A percentile compares a stretch with the other conserved stretches of the same genome.
Conservation (phyloP, 2,888 invertebrate genomes). For the Camptogramma bilineatum region DNA sequence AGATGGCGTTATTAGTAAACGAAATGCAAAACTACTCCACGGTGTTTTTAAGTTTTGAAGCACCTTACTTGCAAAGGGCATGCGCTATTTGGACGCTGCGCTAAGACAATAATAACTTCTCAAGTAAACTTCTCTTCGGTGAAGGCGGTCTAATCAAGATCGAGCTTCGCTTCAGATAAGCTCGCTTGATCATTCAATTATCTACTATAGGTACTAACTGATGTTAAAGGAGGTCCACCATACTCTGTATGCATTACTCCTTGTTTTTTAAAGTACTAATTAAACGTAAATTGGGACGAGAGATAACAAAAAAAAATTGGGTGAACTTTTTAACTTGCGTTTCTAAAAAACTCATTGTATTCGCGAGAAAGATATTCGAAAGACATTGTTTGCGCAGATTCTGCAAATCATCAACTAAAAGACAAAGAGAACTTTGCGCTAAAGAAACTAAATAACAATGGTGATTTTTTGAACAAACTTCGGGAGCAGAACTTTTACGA, state of each 20-base stretch:
- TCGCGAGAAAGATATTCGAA: constrained; percentile 10
- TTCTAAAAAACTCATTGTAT: neutral
- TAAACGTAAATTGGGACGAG: neutral
- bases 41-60: too few species aligned
- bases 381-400: constrained; percentile 15
- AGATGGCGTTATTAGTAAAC: neutral
- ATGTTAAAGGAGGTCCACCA: too few species aligned
- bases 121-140: too few species aligned
- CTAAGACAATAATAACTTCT: too few species aligned
- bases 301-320: neutral
- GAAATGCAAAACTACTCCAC: neutral
- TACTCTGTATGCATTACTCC: too few species aligned
- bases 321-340: neutral
- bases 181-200: too few species aligned
- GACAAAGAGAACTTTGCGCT: constrained; percentile 17
- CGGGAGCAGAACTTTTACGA: constrained; percentile 1
- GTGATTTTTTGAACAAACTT: constrained; percentile 14
- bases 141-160: too few species aligned
- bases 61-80: too few species aligned
- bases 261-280: too few species aligned
- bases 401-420: constrained; percentile 14
- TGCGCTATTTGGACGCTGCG: too few species aligned
- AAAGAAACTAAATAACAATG: constrained; percentile 16
- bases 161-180: too few species aligned
- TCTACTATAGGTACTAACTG: too few species aligned